Evolutionary conservation across 2,797 vertebrate genomes (phyloP), one percentile per base, ranked within the genome.

Genomic region (Aplochiton taeniatus): DNA sequence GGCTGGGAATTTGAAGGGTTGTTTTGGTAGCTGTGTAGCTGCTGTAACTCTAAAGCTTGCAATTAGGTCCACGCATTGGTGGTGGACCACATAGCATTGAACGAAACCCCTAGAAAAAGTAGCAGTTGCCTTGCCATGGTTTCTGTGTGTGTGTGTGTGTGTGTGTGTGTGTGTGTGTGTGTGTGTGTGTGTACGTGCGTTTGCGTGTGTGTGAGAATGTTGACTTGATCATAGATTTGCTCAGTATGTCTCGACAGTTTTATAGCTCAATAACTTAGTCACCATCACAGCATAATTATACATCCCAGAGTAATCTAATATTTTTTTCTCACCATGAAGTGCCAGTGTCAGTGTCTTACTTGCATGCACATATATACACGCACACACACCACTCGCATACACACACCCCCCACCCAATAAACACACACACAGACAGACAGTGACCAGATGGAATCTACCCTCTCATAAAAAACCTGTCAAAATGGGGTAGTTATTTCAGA

Each of bases 381-480:
- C n/a, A n/a, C n/a, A n/a, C n/a, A n/a, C n/a, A n/a, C n/a, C n/a
- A n/a, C n/a, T n/a, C n/a, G n/a, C n/a, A n/a, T n/a, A n/a, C n/a
- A n/a, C n/a, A n/a, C n/a, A n/a, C n/a, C n/a, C n/a, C n/a, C n/a
- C n/a, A n/a, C n/a, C n/a, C n/a, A n/a, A n/a, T n/a, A n/a, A n/a
- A n/a, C n/a, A n/a, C n/a, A n/a, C 31, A 2, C 31, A 31, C 31
- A 2, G 6, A 57, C 47, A 74, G 17, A 52, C 64, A 65, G 67
- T 76, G 67, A 53, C 75, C 76, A 78, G 70, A 81, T 78, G 79
- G 70, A 50, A 58, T 65, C 41, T 51, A 8, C 47, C 14, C 47
- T 14, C 11, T 11, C 11, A 14, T 48, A 48, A 48, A 12, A 48
- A 12, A 4, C 14, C 4, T 48, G 47, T 48, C 11, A 48, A 48